These are phyloP conservation scores for Eilema caniola DNA, from an alignment of 2,888 invertebrate genomes.

Conservation along the genomic window DNA sequence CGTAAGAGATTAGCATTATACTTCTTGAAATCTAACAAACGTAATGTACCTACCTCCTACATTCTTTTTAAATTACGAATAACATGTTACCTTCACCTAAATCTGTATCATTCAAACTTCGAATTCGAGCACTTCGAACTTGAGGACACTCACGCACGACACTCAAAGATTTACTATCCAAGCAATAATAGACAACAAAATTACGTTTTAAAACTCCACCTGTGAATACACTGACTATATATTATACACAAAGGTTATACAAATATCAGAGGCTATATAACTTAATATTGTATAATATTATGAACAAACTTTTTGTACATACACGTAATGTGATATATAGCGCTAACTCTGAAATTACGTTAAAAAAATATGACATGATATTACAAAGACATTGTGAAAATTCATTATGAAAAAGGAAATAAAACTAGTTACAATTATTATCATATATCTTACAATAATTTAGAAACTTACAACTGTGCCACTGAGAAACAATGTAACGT, in stretches of 20 bases:
- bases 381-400: conserved; percentile 5
- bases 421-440: background rate
- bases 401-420: background rate
- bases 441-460: background rate
- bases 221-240: background rate
- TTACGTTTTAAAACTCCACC: background rate
- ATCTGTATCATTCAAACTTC: background rate
- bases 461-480: background rate
- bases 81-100: background rate
- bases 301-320: background rate
- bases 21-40: no score
- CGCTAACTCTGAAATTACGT: no score
- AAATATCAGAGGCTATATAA: background rate
- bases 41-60: no score
- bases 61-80: background rate
- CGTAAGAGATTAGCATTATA: no score
- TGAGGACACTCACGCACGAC: conserved; percentile 1
- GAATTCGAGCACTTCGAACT: background rate
- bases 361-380: background rate
- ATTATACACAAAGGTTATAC: background rate
- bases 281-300: no score
- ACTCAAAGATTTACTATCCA: conserved; percentile 1
- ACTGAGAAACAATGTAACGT: conserved; percentile 2
- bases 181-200: conserved; percentile 1
- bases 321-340: background rate